Evolutionary conservation across 2,888 invertebrate species (phyloP), one percentile per base, ranked within the genome.

Genomic region (Ypsolopha scabrella): DNA sequence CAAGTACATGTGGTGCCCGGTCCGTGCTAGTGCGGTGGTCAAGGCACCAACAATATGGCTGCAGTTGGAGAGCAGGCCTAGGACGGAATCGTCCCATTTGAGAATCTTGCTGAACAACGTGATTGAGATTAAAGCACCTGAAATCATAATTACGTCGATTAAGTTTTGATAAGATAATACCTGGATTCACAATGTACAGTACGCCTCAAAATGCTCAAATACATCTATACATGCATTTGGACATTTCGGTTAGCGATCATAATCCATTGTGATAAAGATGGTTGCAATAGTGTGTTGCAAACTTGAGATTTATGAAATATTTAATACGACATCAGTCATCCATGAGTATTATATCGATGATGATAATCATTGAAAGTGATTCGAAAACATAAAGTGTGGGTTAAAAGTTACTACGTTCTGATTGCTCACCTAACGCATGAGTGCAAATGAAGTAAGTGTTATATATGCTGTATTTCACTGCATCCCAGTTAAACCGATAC

Each of bases 401-500:
- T n/a, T n/a, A n/a, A n/a, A n/a, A n/a, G n/a, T n/a, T n/a, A n/a
- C n/a, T 38, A n/a, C 6, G 38, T 38, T 38, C 38, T 4, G 34
- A 24, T 10, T 48, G 68, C 74, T 55, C 65, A 86, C 86, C 87
- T 11, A 86, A 55, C 10, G 70, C 61, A 58, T 85, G 83, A 8
- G 69, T 64, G 54, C 76, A 72, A 41, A 82, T 81, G 52, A 68
- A 72, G 57, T 79, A 86, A 4, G 86, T 87, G 37, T 64, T 71
- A 57, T 75, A 86, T 54, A 82, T 74, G 50, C 86, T 86, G 59
- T 76, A 87, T 56, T 76, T 81, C 33, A 85, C 58, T 0, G 83
- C 86, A 52, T 87, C 83, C 87, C 87, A 88, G 58, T 85, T 80
- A 58, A 87, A 88, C 3, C 80, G 67, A 53, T 78, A 79, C 2